These are phyloP conservation scores for Apotomis capreana DNA, from an alignment of 2,888 invertebrate species.

Conservation along the genomic window DNA sequence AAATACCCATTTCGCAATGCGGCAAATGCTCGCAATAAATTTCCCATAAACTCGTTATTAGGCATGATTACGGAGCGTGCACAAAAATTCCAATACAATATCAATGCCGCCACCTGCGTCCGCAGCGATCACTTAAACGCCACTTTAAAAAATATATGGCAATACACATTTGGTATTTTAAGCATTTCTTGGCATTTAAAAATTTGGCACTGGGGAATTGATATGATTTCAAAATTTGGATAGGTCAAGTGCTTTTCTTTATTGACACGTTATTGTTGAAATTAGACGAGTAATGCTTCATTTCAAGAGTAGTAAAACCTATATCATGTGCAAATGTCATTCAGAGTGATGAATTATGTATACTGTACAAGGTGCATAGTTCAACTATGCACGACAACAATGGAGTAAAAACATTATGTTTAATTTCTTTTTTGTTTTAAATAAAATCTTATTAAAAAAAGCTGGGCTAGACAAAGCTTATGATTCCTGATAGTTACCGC, in stretches of 20 bases:
- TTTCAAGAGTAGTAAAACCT: background rate
- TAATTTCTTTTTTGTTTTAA: too few relatives aligned
- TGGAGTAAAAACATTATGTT: too few relatives aligned
- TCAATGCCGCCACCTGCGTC: conserved; percentile 33
- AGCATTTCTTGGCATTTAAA: conserved; percentile 6
- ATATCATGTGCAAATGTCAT: background rate
- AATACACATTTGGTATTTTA: conserved; percentile 7
- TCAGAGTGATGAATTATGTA: too few relatives aligned
- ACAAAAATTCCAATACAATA: conserved; percentile 34
- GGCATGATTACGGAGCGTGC: conserved; percentile 30
- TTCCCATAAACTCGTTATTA: conserved; percentile 41
- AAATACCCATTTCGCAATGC: conserved; percentile 20
- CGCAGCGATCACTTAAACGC: conserved; percentile 24
- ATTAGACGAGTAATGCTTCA: background rate
- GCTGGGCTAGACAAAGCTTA: too few relatives aligned
- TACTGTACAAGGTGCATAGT: too few relatives aligned
- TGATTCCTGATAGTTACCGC: too few relatives aligned
- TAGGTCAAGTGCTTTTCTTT: background rate
- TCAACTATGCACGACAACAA: too few relatives aligned
- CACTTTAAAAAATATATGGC: conserved; percentile 19
- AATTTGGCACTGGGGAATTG: background rate
- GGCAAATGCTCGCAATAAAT: conserved; percentile 37
- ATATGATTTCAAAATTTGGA: conserved; percentile 2
- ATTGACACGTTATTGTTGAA: background rate
- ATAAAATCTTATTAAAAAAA: too few relatives aligned